These are phyloP conservation scores for Hermaeophaga mercurialis DNA, from an alignment of 2,888 invertebrate species.

Conservation along the genomic window DNA sequence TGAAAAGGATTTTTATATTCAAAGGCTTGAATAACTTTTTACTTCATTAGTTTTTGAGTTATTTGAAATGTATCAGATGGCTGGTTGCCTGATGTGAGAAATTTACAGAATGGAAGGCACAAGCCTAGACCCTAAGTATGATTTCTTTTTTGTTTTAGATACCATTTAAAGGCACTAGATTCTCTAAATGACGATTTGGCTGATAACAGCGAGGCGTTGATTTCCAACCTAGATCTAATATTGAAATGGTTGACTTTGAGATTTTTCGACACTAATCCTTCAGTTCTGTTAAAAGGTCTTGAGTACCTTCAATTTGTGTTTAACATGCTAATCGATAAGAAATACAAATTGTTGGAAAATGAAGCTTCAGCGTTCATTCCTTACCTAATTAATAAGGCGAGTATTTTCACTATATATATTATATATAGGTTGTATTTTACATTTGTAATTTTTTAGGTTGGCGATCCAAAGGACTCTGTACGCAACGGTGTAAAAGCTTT, in stretches of 20 bases:
- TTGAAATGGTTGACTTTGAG: conserved; percentile 95
- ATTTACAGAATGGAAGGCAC: too few relatives aligned
- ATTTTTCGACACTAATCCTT: conserved; percentile 99
- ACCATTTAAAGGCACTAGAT: conserved; percentile 95
- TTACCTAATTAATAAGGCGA: conserved; percentile 88
- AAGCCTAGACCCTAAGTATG: too few relatives aligned
- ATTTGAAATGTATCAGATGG: too few relatives aligned
- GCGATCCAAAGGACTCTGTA: conserved; percentile 95
- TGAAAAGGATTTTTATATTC: too few relatives aligned
- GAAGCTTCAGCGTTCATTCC: conserved; percentile 95
- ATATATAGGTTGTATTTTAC: too few relatives aligned
- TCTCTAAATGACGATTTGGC: conserved; percentile 81
- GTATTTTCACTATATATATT: too few relatives aligned
- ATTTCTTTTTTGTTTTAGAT: too few relatives aligned
- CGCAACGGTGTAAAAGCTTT: conserved; percentile 86
- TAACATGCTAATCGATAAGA: conserved; percentile 66
- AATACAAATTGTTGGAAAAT: conserved; percentile 86
- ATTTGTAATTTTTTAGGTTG: conserved; percentile 65
- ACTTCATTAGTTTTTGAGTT: too few relatives aligned
- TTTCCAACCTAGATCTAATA: conserved; percentile 91
- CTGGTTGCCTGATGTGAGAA: too few relatives aligned
- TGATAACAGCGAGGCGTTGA: conserved; percentile 77
- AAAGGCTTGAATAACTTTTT: too few relatives aligned
- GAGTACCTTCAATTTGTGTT: conserved; percentile 89
- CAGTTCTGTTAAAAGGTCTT: conserved; percentile 92